These are phyloP conservation scores for Polyploca ridens DNA, from an alignment of 2,888 invertebrate species.

Conservation along the genomic window DNA sequence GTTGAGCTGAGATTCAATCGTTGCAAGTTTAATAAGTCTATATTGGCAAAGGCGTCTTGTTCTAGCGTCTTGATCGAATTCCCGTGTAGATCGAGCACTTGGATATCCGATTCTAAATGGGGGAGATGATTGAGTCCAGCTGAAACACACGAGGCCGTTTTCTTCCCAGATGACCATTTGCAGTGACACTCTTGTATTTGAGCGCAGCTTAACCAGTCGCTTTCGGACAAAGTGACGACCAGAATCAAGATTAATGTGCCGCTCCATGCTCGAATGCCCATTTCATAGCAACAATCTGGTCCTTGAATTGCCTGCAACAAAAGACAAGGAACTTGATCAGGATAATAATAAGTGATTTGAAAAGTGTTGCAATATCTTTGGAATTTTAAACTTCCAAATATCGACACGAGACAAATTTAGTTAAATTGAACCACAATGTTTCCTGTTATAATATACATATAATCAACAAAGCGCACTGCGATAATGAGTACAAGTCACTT, in stretches of 20 bases:
- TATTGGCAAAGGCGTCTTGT: slow-evolving; percentile 90
- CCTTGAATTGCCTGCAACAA: slow-evolving; percentile 66
- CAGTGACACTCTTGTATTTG: slow-evolving; percentile 89
- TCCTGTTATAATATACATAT: slow-evolving; percentile 10
- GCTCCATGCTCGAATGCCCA: slow-evolving; percentile 70
- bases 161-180: slow-evolving; percentile 96
- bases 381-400: background rate
- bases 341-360: no score
- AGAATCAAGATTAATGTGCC: slow-evolving; percentile 60
- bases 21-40: slow-evolving; percentile 93
- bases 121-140: slow-evolving; percentile 91
- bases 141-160: slow-evolving; percentile 92
- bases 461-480: slow-evolving; percentile 23
- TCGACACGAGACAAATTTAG: background rate
- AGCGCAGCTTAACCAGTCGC: slow-evolving; percentile 94
- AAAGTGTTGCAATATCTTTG: background rate
- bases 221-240: slow-evolving; percentile 59
- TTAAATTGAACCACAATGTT: background rate
- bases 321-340: slow-evolving; percentile 12
- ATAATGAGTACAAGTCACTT: slow-evolving; percentile 46
- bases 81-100: slow-evolving; percentile 91
- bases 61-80: slow-evolving; percentile 90
- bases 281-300: slow-evolving; percentile 60
- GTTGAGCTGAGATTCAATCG: slow-evolving; percentile 91
- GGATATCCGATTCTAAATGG: slow-evolving; percentile 74